A percentile compares a stretch with the other conserved stretches of the same genome.
Conservation (phyloP, 2,113 vertebrate genomes). For the Coptodon rendalli region DNA sequence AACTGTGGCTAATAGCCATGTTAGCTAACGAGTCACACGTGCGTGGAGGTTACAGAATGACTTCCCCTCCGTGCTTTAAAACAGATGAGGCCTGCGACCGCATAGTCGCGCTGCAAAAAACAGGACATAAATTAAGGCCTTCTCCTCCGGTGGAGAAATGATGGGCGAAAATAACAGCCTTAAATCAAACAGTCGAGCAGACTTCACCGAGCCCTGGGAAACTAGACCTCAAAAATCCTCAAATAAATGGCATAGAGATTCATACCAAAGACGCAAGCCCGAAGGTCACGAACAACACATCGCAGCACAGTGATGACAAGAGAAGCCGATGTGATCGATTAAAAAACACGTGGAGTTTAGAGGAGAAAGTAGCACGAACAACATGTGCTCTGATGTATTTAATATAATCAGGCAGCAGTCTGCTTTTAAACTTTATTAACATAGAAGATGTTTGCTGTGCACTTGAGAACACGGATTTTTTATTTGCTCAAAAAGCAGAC, state of each 20-base stretch:
- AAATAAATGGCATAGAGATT: background rate
- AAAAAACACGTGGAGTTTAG: background rate
- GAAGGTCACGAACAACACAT: background rate
- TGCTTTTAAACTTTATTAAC: background rate
- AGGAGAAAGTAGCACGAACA: background rate
- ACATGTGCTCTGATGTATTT: background rate
- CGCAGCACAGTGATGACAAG: background rate
- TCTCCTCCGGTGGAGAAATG: conserved; percentile 1
- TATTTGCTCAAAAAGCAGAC: background rate
- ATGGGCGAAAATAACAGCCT: conserved; percentile 17
- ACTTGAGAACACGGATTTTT: background rate
- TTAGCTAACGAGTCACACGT: conserved; percentile 54
- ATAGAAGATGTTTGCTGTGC: background rate
- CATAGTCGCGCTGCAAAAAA: conserved; percentile 10
- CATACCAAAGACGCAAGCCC: background rate
- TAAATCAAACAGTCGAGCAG: conserved; percentile 22
- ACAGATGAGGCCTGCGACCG: conserved; percentile 37
- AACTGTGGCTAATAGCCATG: conserved; percentile 48
- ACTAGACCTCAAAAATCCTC: conserved; percentile 18
- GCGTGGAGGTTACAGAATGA: conserved; percentile 19
- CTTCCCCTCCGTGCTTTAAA: conserved; percentile 34
- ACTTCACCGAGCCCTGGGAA: background rate
- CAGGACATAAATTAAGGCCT: conserved; percentile 32
- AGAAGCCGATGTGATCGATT: background rate
- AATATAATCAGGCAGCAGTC: background rate